Evolutionary conservation across 2,113 vertebrate species (phyloP).

Genomic region (Leptodactylus fuscus): DNA sequence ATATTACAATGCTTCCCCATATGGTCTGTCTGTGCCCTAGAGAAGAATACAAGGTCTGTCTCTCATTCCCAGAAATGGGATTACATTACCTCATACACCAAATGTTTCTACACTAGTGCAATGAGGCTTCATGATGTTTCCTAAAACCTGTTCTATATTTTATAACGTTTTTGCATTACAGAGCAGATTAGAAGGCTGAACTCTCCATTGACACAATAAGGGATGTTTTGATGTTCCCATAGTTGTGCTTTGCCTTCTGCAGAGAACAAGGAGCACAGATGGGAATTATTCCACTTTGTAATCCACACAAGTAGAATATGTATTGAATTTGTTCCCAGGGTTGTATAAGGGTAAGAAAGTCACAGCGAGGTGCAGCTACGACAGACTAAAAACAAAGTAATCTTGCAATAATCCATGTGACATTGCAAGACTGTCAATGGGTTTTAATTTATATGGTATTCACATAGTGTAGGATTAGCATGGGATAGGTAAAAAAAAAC

Average conservation of each 20-base stretch:
- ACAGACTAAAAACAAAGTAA: neutral
- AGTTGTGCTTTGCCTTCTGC: neutral
- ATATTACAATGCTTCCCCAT: conserved; percentile 24
- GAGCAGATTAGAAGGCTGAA: neutral
- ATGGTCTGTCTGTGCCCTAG: conserved; percentile 28
- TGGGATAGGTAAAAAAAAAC: too few species aligned
- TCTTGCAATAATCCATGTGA: neutral
- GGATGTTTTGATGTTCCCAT: neutral
- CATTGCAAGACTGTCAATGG: neutral
- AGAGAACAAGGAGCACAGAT: neutral
- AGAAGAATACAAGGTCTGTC: conserved; percentile 20
- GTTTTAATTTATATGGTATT: neutral
- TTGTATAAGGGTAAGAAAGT: neutral
- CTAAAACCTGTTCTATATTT: neutral
- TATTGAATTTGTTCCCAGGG: neutral
- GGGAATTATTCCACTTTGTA: neutral
- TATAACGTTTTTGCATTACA: neutral
- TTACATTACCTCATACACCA: conserved; percentile 45
- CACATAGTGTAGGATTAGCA: too few species aligned
- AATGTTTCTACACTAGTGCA: conserved; percentile 26
- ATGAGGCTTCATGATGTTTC: neutral
- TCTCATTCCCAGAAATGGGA: neutral
- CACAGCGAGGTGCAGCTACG: neutral
- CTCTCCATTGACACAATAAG: neutral
- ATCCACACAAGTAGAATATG: neutral